A percentile compares a stretch with the other conserved stretches of the same genome.
phyloP scores from a whole-genome alignment of 2,797 vertebrate species.

The Syngnathus rostellatus region DNA sequence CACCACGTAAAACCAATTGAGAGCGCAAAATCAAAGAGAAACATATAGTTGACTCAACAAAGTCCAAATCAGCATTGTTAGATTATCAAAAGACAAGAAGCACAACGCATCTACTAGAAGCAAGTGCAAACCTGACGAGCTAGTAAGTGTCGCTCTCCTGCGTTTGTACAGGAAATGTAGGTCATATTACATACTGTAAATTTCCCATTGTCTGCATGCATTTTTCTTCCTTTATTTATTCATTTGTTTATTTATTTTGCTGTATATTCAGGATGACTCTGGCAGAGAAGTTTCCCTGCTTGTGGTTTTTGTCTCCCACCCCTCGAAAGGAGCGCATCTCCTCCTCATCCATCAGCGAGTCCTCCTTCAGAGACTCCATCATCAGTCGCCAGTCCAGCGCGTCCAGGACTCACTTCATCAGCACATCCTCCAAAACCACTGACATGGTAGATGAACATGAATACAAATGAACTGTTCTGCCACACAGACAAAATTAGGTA shows the following conservation, averaged over 20 bases:
- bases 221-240: too few relatives aligned
- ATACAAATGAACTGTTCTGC: too few relatives aligned
- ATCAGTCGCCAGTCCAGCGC: conserved; percentile 61
- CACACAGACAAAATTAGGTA: background rate
- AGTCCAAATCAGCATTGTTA: too few relatives aligned
- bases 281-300: conserved; percentile 62
- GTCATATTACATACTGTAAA: background rate
- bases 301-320: conserved; percentile 56
- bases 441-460: conserved; percentile 39
- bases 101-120: too few relatives aligned
- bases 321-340: conserved; percentile 51
- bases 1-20: too few relatives aligned
- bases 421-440: conserved; percentile 21
- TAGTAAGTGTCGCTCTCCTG: too few relatives aligned
- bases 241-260: too few relatives aligned
- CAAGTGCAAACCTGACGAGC: too few relatives aligned
- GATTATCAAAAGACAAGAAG: too few relatives aligned
- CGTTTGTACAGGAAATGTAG: background rate
- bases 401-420: conserved; percentile 50
- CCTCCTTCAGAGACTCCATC: conserved; percentile 57
- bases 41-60: too few relatives aligned
- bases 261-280: conserved; percentile 55
- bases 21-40: too few relatives aligned
- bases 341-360: conserved; percentile 56
- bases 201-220: background rate